phyloP scores from a whole-genome alignment of 2,888 invertebrate genomes.

The Tipula vernalis region DNA sequence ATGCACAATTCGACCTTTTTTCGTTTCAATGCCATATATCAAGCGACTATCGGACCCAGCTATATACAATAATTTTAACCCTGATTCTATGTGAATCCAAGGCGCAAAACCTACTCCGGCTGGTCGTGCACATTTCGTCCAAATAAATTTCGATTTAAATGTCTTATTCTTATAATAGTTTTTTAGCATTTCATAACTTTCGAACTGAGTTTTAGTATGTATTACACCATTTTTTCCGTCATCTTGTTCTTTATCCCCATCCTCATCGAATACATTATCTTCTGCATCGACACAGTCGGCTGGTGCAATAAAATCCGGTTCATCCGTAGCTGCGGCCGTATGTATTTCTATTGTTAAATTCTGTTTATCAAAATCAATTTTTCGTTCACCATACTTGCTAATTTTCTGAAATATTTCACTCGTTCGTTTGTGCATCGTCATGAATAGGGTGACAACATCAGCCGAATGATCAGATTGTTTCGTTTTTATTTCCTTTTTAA shows the following conservation, averaged over 20 bases:
- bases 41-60: slow-evolving; percentile 11
- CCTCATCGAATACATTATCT: neutral
- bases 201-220: neutral
- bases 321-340: neutral
- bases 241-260: neutral
- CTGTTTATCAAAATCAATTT: neutral
- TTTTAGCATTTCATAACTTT: neutral
- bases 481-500: neutral
- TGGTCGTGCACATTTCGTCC: slow-evolving; percentile 48
- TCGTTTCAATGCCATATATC: slow-evolving; percentile 14
- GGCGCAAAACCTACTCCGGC: slow-evolving; percentile 53
- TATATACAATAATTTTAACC: slow-evolving; percentile 19
- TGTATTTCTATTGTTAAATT: neutral
- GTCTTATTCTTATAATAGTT: slow-evolving; percentile 23
- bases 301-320: neutral
- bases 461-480: neutral
- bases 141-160: slow-evolving; percentile 42
- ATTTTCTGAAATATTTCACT: slow-evolving; percentile 43
- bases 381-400: slow-evolving; percentile 41
- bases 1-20: slow-evolving; percentile 40
- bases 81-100: slow-evolving; percentile 39
- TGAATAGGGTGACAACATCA: slow-evolving; percentile 40
- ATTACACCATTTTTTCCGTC: neutral
- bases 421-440: slow-evolving; percentile 44
- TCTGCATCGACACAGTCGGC: neutral